phyloP scores from a whole-genome alignment of 1,140 invertebrate genomes.

The Gyrodactylus bullatarudis region DNA sequence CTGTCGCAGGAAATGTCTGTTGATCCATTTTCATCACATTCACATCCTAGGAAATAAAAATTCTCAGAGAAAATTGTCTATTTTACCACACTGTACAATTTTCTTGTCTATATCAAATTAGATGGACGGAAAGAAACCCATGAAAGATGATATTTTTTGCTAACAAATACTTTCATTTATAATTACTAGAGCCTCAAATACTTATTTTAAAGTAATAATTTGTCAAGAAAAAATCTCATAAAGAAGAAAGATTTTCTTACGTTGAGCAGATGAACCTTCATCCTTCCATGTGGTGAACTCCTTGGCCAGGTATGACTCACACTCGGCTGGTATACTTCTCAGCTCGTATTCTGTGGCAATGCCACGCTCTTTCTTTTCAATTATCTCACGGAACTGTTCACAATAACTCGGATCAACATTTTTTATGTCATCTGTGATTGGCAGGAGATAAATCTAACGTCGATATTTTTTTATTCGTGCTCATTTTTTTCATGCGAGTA shows the following conservation, averaged over 20 bases:
- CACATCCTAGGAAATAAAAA: too few species aligned
- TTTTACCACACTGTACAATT: too few species aligned
- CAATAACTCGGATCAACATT: neutral
- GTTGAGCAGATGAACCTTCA: constrained; percentile 13
- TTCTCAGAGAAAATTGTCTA: too few species aligned
- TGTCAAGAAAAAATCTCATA: neutral
- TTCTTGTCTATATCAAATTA: too few species aligned
- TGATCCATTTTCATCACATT: constrained; percentile 55
- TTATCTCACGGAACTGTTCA: neutral
- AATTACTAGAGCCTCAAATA: too few species aligned
- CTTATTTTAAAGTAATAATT: neutral
- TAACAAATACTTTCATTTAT: too few species aligned
- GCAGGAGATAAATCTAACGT: neutral
- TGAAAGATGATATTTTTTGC: too few species aligned
- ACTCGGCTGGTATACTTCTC: constrained; percentile 23
- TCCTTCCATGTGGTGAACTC: constrained; percentile 28
- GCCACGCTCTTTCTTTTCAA: neutral
- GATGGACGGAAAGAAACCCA: too few species aligned
- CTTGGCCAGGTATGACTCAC: constrained; percentile 32
- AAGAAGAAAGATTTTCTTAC: neutral
- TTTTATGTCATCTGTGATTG: neutral
- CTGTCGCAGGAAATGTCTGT: constrained; percentile 32
- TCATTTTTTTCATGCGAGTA: neutral
- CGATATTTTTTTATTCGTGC: neutral
- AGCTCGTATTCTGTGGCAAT: constrained; percentile 13